Evolutionary conservation across 2,797 vertebrate species (phyloP).

Genomic region (Lacerta agilis): DNA sequence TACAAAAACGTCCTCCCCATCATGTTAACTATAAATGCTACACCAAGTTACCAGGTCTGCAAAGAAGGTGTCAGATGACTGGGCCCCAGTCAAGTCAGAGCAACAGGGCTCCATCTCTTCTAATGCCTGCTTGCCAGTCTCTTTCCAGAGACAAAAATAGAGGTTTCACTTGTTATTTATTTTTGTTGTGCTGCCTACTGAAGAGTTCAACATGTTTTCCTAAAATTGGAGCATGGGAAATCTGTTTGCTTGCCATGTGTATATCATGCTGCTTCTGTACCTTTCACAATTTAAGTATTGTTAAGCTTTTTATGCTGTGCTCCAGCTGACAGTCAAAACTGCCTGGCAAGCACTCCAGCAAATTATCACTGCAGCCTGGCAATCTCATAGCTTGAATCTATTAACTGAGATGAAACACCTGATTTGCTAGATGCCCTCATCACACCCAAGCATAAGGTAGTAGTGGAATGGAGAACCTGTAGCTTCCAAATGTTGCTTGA

Average conservation of each 20-base stretch:
- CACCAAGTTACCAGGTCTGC: not conserved
- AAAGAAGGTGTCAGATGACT: constrained; percentile 36
- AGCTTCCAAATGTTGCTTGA: not conserved
- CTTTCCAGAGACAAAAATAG: not conserved
- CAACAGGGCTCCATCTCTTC: not conserved
- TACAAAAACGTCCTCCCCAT: constrained; percentile 5
- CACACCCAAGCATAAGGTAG: not conserved
- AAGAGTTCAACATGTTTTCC: no score
- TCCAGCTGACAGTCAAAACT: not conserved
- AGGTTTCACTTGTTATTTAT: no score
- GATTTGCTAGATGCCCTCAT: not conserved
- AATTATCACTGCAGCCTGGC: not conserved
- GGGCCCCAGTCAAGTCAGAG: not conserved
- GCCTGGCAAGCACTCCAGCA: constrained; percentile 3
- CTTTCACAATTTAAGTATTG: not conserved
- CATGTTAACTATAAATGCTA: not conserved
- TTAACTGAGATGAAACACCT: not conserved
- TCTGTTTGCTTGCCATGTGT: no score
- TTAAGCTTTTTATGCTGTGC: not conserved
- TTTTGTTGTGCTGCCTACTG: no score
- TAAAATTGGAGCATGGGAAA: no score
- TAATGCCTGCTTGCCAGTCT: not conserved
- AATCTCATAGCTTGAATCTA: not conserved
- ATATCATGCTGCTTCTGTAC: no score
- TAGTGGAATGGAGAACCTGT: not conserved